Base-by-base conservation (phyloP, 2,113 vertebrate genomes). In the Motacilla alba region DNA sequence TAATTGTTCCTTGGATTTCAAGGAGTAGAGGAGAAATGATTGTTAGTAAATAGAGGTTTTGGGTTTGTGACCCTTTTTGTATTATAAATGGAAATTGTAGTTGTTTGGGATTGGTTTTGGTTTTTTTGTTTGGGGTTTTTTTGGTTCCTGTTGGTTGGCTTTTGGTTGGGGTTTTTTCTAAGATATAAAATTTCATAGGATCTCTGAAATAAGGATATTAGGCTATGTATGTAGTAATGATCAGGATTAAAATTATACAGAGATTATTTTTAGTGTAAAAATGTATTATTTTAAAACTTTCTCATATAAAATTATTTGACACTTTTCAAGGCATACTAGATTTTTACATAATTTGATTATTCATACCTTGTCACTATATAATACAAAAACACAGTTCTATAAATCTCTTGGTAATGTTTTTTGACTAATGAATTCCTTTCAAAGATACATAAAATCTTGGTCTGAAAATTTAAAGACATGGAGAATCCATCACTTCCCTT, bases 1-100 rank as follows among this genome's bases (percentile, higher is more conserved):
- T 96, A 98, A 97, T 95, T 96, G 74, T 96, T 87, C 84, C 63
- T 95, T 93, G 90, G 52, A 90, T 97, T 97, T 97, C 76, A 95
- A 56, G 83, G 62, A 93, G 21, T 85, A 66, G 20, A 85, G 91
- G 70, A 96, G 93, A 93, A 23, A 90, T 30, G 28, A 8, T 30
- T 96, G 52, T 73, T 95, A 89, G 52, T 33, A 96, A 96, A 92
- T 28, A 66, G 22, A 79, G 49, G n/a, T 17, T 59, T 77, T 74
- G 28, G 18, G 86, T 64, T 30, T 82, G 23, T 93, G 70, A 94
- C 52, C 44, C 56, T 94, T 83, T 53, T 31, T 26, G 66, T 58
- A 11, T 93, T 83, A 89, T 69, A 82, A 95, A 74, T 31, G 2
- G 19, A 86, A 95, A 89, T 50, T 52, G 24, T 46, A 16, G 50